phyloP scores from a whole-genome alignment of 2,888 invertebrate genomes.

The Campopleginae sp. region DNA sequence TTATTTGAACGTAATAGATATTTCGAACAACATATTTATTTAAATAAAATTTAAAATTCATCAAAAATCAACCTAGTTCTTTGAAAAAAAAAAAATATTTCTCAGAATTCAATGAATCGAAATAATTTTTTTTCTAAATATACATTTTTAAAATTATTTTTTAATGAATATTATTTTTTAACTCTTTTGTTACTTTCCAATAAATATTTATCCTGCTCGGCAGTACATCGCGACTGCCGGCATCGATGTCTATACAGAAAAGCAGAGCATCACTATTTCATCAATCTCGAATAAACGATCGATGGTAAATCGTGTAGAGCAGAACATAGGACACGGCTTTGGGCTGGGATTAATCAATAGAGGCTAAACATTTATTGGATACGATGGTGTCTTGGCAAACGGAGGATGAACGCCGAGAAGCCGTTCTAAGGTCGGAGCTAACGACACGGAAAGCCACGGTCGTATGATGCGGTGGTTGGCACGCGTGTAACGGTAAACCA shows the following conservation, averaged over 20 bases:
- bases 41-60: too few relatives aligned
- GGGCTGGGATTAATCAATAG: conserved; percentile 11
- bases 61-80: too few relatives aligned
- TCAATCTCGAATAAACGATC: conserved; percentile 5
- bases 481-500: conserved; percentile 54
- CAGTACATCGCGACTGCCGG: not conserved
- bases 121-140: too few relatives aligned
- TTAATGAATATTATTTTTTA: too few relatives aligned
- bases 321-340: not conserved
- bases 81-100: too few relatives aligned
- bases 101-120: too few relatives aligned
- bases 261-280: not conserved
- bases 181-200: too few relatives aligned
- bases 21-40: too few relatives aligned
- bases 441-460: conserved; percentile 48
- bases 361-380: not conserved
- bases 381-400: conserved; percentile 11
- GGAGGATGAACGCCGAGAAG: conserved; percentile 25
- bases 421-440: conserved; percentile 48
- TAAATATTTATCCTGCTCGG: too few relatives aligned
- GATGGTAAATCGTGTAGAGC: not conserved
- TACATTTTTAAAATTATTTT: too few relatives aligned
- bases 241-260: not conserved
- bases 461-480: conserved; percentile 30
- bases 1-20: too few relatives aligned